phyloP scores from a whole-genome alignment of 2,113 vertebrate genomes.

The Sigmodon hispidus region DNA sequence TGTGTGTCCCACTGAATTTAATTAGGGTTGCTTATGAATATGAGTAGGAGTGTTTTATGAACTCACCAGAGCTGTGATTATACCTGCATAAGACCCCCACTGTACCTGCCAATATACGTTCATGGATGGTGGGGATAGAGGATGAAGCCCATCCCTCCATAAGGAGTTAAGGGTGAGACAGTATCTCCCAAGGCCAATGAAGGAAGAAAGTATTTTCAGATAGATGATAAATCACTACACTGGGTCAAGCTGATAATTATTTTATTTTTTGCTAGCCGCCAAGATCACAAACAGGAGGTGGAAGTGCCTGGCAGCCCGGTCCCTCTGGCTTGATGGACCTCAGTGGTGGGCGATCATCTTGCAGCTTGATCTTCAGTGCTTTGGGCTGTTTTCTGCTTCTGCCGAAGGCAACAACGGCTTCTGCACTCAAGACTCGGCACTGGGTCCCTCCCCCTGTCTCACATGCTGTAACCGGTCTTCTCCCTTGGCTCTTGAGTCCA shows the following conservation, averaged over 20 bases:
- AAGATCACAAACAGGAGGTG: not conserved
- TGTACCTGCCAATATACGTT: not conserved
- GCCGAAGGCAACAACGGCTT: not conserved
- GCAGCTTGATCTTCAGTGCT: not conserved
- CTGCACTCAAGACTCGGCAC: not conserved
- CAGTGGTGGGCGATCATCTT: not conserved
- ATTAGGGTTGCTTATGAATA: not conserved
- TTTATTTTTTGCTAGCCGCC: not conserved
- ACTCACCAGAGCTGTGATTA: not conserved
- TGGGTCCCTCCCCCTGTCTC: not conserved
- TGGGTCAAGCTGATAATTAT: not conserved
- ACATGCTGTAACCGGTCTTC: not conserved
- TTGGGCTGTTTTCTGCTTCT: not conserved
- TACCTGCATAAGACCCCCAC: not conserved
- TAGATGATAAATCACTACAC: not conserved
- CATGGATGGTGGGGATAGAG: not conserved
- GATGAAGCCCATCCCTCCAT: not conserved
- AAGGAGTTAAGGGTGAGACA: not conserved
- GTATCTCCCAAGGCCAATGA: not conserved
- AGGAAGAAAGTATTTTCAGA: not conserved
- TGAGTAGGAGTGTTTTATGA: not conserved
- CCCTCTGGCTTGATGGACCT: not conserved
- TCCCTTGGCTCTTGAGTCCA: not conserved
- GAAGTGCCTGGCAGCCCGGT: not conserved
- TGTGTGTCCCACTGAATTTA: not conserved